Evolutionary conservation across 2,797 vertebrate genomes (phyloP), one percentile per base, ranked within the genome.

Genomic region (Pygocentrus nattereri): DNA sequence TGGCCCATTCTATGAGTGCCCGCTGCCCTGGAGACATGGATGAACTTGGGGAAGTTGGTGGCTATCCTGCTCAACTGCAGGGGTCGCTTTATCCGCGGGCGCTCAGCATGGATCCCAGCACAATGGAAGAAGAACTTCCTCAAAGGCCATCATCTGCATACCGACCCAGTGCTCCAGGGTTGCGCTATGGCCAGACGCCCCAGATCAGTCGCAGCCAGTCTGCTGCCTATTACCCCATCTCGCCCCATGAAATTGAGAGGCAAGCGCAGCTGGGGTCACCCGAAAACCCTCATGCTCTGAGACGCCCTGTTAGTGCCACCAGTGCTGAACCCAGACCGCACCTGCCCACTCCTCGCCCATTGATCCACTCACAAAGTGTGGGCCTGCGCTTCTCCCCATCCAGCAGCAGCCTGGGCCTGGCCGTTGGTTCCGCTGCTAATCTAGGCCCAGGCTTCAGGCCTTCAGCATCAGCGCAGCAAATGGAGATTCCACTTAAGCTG

Each of bases 171-270:
- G 87, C 84, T 41, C 91, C 85, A 76, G 94, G 92, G 0, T 92
- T 94, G 83, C 90, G 95, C 7, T 98, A 98, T 62, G 93, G 93
- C 82, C 97, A 96, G 87, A 94, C 95, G 0, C 95, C 94, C 7
- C 97, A 98, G 90, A 97, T 98, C 10, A 96, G 95, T 54, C 95
- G 96, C 25, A 98, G 97, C 92, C 97, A 98, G 80, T 98, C 98
- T 0, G 97, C 97, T 0, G 98, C 97, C 47, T 96, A 97, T 89
- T 98, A 98, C 58, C 97, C 97, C 0, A 95, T 96, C 67, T 92
- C 94, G 0, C 96, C 96, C 79, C 94, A 96, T 3, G 96, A 97
- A 76, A 92, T 96, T 87, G 96, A 97, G 78, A 94, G 75, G n/a
- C 87, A 84, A 67, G 84, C 94, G 47, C 90, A 96, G 3, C 89